Evolutionary conservation across 2,113 vertebrate species (phyloP).

Genomic region (Plestiodon gilberti): DNA sequence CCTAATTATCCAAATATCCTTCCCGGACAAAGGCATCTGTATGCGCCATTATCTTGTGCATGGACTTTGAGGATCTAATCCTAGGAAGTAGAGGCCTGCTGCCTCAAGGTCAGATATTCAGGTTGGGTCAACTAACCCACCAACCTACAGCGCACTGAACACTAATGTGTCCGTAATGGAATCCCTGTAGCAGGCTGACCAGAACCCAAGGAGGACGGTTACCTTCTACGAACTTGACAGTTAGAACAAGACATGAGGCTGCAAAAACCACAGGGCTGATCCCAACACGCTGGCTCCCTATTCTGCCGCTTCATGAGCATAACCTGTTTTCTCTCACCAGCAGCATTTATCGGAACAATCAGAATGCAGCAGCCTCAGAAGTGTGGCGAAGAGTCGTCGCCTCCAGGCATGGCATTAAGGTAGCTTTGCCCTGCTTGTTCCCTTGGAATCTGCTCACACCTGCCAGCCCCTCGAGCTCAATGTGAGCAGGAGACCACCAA

Average conservation of each 20-base stretch:
- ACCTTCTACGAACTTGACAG: not conserved
- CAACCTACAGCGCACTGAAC: too few relatives aligned
- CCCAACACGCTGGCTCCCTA: not conserved
- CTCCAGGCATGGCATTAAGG: not conserved
- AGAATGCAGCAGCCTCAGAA: not conserved
- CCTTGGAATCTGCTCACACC: not conserved
- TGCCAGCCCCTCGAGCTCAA: not conserved
- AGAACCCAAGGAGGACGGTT: too few relatives aligned
- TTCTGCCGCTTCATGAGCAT: not conserved
- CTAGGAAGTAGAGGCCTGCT: too few relatives aligned
- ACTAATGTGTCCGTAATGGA: too few relatives aligned
- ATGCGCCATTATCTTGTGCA: too few relatives aligned
- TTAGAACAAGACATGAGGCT: not conserved
- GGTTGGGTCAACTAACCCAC: too few relatives aligned
- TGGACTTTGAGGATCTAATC: too few relatives aligned
- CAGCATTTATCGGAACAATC: not conserved
- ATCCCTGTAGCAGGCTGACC: too few relatives aligned
- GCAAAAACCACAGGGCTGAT: not conserved
- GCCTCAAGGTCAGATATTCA: too few relatives aligned
- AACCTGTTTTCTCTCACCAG: fast-evolving
- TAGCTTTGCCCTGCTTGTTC: not conserved
- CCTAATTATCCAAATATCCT: too few relatives aligned
- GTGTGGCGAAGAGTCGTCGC: not conserved
- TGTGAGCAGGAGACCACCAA: not conserved
- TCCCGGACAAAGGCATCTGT: too few relatives aligned